These are phyloP conservation scores for Cyrtonyx montezumae DNA, from an alignment of 2,113 vertebrate species.

Conservation along the genomic window DNA sequence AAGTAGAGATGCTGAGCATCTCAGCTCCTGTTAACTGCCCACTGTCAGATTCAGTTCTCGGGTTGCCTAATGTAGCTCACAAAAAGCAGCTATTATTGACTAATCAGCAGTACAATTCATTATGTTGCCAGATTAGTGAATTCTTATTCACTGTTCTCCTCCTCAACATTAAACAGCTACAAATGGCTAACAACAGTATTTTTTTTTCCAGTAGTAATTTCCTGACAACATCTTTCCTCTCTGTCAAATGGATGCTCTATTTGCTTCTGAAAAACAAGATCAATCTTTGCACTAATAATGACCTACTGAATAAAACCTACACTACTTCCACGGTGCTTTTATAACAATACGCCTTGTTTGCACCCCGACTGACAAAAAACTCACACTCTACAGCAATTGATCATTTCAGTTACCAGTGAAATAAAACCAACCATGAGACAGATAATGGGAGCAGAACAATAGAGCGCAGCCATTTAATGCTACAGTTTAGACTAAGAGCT, in stretches of 20 bases:
- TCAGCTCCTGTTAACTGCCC: background rate
- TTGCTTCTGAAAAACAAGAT: constrained; percentile 13
- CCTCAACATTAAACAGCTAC: background rate
- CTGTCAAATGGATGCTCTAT: constrained; percentile 7
- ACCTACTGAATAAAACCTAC: constrained; percentile 36
- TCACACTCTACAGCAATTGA: background rate
- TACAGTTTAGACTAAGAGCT: background rate
- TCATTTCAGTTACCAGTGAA: constrained; percentile 33
- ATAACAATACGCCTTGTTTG: constrained; percentile 8
- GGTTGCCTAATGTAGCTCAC: background rate
- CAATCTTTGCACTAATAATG: constrained; percentile 7
- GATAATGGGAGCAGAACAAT: constrained; percentile 39
- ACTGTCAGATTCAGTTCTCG: background rate
- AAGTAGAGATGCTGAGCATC: background rate
- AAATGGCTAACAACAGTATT: background rate
- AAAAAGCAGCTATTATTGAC: background rate
- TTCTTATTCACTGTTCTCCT: background rate
- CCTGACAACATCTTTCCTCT: background rate
- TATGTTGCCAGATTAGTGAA: background rate
- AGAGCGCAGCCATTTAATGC: background rate
- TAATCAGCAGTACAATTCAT: background rate
- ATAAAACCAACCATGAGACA: constrained; percentile 19
- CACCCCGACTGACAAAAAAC: background rate
- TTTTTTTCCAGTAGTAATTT: background rate
- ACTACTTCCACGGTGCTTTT: background rate